Evolutionary conservation across 2,888 invertebrate genomes (phyloP), one percentile per base, ranked within the genome.

Genomic region (Gerris lacustris): DNA sequence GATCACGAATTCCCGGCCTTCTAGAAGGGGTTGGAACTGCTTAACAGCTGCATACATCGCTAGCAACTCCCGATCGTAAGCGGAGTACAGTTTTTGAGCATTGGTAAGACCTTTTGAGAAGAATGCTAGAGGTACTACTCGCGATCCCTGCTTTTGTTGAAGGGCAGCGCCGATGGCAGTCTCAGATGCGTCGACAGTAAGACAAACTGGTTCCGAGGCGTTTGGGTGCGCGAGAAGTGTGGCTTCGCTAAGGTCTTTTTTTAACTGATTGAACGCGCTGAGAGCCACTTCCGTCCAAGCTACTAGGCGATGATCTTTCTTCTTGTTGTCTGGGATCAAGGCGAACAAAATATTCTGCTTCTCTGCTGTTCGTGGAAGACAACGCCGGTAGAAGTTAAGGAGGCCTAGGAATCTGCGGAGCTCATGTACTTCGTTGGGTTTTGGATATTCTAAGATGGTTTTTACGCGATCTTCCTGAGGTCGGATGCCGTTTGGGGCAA

Each of bases 331-430:
- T 7, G 47, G 47, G 11, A 47, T 47, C 6, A 47, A 11, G 11
- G 68, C 45, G 68, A 66, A 67, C n/a, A 75, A 66, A 6, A 66
- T 68, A 15, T 63, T 66, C 45, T 70, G 79, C 5, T 73, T 71
- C 45, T 74, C 43, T 4, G 80, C 79, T 6, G 80, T 78, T 5
- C 77, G 44, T 2, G 79, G 78, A 0, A 81, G 73, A n/a, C 77
- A 80, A 6, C 77, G 70, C 4, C 80, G 70, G 66, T 79, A 80
- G 73, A 79, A 79, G 71, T 79, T 80, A 0, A 79, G n/a, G 77
- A 79, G 78, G 0, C 79, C 79, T 0, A 80, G 66, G 72, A 79
- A 79, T 6, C 75, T 71, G 2, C 77, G 72, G 0, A 81, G 72
- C 11, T 77, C 72, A 44, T 76, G 76, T 0, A 77, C 76, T 0